Evolutionary conservation across 2,888 invertebrate species (phyloP).

Genomic region (Syritta pipiens): DNA sequence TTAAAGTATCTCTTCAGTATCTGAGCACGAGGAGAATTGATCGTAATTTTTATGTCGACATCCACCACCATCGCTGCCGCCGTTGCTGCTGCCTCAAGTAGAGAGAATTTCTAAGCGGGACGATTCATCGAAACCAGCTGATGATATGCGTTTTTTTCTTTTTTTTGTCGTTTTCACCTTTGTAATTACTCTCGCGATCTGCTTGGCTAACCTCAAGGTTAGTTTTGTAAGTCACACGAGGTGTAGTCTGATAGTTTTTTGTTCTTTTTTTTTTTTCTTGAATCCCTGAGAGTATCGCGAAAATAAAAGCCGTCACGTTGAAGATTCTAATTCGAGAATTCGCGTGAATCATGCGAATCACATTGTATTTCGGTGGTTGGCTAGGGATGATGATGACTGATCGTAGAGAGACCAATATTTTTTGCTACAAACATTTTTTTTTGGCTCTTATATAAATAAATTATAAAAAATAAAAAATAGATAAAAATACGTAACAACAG

Average conservation of each 20-base stretch:
- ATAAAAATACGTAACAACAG: conserved; percentile 28
- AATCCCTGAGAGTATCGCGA: conserved; percentile 30
- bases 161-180: conserved; percentile 3
- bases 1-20: conserved; percentile 40
- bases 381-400: conserved; percentile 61
- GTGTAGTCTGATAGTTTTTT: conserved; percentile 55
- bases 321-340: conserved; percentile 61
- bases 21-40: conserved; percentile 53
- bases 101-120: conserved; percentile 37
- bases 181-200: conserved; percentile 13
- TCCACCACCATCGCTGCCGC: not conserved
- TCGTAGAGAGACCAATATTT: conserved; percentile 48
- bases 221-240: conserved; percentile 50
- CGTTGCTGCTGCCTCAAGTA: too few species aligned
- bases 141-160: conserved; percentile 54
- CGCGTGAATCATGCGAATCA: conserved; percentile 63
- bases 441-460: conserved; percentile 47
- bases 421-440: conserved; percentile 28
- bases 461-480: conserved; percentile 3
- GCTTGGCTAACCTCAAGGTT: conserved; percentile 55
- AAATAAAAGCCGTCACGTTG: conserved; percentile 1
- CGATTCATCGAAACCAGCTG: conserved; percentile 64
- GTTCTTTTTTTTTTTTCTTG: too few species aligned
- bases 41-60: conserved; percentile 51
- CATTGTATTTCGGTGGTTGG: conserved; percentile 53